These are phyloP conservation scores for Drosophila ezoana DNA, from an alignment of 2,888 invertebrate genomes.

Conservation along the genomic window DNA sequence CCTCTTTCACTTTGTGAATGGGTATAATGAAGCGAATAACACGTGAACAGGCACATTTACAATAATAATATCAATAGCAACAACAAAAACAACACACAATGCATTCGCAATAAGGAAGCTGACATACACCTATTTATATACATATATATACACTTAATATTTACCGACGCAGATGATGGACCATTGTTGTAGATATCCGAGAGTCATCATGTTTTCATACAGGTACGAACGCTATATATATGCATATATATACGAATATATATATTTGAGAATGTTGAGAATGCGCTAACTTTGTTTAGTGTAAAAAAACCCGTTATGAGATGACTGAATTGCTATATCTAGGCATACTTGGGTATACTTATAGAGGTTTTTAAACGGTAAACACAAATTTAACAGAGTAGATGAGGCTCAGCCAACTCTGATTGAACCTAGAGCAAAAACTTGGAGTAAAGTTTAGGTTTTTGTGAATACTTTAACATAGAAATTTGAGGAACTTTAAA, in stretches of 20 bases:
- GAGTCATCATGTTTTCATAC: constrained; percentile 22
- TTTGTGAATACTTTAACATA: too few species aligned
- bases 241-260: too few species aligned
- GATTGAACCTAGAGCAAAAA: too few species aligned
- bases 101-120: constrained; percentile 47
- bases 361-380: too few species aligned
- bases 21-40: constrained; percentile 9
- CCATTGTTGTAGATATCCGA: constrained; percentile 35
- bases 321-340: background rate
- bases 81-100: constrained; percentile 17
- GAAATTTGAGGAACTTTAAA: too few species aligned
- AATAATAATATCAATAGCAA: constrained; percentile 9
- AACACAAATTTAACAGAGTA: too few species aligned
- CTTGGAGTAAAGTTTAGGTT: too few species aligned
- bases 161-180: constrained; percentile 39
- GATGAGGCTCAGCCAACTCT: too few species aligned
- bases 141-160: constrained; percentile 18
- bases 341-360: background rate
- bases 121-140: background rate
- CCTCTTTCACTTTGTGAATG: too few species aligned
- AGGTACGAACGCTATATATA: constrained; percentile 1
- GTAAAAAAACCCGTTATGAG: background rate
- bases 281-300: constrained; percentile 20
- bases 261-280: background rate
- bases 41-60: constrained; percentile 2